Evolutionary conservation across 2,888 invertebrate genomes (phyloP), one percentile per base, ranked within the genome.

Genomic region (Lepidonotus clava): DNA sequence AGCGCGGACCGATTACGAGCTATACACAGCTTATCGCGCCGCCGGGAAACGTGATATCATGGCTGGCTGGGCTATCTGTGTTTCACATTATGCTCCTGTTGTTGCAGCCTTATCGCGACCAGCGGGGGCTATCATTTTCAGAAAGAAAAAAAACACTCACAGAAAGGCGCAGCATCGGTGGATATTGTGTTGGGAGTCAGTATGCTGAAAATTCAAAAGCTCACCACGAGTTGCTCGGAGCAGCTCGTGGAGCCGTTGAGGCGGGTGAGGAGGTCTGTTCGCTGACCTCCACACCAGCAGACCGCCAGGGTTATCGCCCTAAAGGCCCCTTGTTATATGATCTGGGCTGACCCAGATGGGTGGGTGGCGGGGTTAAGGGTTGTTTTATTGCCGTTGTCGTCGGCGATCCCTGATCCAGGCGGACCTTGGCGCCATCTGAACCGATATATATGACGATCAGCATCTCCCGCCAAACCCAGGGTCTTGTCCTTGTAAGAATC

Each of bases 11-110:
- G 71, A 71, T 71, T 38, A 71, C 71, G 36, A 36, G 71, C 34
- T 71, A 71, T 71, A 34, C 61, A 61, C 28, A 32, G 71, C 71
- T 71, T 71, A 71, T 71, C 71, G 14, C n/a, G 28, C 36, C 71
- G 71, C n/a, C 71, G 71, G 38, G 71, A 38, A 34, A n/a, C 71
- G 71, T 61, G 71, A 38, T 38, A 71, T 71, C 71, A 71, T 71
- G 71, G 71, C 71, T 71, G 36, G 71, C 71, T 71, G 71, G 38
- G 38, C 71, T 71, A 71, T 71, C 71, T 71, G 71, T 34, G 71
- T 71, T 71, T 71, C 38, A 38, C 71, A 71, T 71, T 71, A 71
- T 71, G 71, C 71, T 71, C 71, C 71, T 38, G 71, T 38, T 71
- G 71, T 34, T 71, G 71, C 38, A 38, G 36, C 38, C 21, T 21